Evolutionary conservation across 1,140 invertebrate genomes (phyloP).

Genomic region (Conopomorpha cramerella): DNA sequence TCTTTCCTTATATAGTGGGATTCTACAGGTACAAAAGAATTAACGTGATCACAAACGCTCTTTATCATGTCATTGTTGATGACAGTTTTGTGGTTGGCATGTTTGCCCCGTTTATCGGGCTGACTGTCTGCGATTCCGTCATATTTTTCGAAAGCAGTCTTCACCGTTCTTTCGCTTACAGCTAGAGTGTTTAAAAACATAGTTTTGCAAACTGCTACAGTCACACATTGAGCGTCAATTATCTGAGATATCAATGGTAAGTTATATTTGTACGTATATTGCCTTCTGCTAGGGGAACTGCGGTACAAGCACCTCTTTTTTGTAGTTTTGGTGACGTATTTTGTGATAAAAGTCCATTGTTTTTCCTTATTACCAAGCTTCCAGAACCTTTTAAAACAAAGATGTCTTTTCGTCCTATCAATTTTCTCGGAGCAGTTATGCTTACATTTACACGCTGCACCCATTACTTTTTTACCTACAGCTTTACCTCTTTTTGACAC

Average conservation of each 20-base stretch:
- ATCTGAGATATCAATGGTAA: no score
- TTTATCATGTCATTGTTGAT: slow-evolving; percentile 4
- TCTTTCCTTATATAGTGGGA: slow-evolving; percentile 1
- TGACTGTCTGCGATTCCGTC: slow-evolving; percentile 5
- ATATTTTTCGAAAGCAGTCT: slow-evolving; percentile 10
- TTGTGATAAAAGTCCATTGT: no score
- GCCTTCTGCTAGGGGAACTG: not conserved
- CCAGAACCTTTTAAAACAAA: not conserved
- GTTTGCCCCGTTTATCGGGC: slow-evolving; percentile 6
- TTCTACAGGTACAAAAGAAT: slow-evolving; percentile 1
- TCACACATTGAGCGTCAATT: not conserved
- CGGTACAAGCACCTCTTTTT: not conserved
- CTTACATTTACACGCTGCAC: no score
- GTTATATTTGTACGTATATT: not conserved
- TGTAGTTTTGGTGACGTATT: not conserved
- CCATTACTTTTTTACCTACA: no score
- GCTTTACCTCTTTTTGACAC: no score
- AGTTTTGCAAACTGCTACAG: slow-evolving; percentile 7
- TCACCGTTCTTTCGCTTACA: slow-evolving; percentile 5
- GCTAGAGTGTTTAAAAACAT: slow-evolving; percentile 12
- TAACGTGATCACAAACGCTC: slow-evolving; percentile 1
- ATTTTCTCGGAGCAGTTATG: no score
- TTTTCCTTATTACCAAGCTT: not conserved
- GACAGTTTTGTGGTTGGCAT: slow-evolving; percentile 7
- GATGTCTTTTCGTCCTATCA: not conserved